These are phyloP conservation scores for Xylocopa sonorina DNA, from an alignment of 1,140 invertebrate species.

Conservation along the genomic window DNA sequence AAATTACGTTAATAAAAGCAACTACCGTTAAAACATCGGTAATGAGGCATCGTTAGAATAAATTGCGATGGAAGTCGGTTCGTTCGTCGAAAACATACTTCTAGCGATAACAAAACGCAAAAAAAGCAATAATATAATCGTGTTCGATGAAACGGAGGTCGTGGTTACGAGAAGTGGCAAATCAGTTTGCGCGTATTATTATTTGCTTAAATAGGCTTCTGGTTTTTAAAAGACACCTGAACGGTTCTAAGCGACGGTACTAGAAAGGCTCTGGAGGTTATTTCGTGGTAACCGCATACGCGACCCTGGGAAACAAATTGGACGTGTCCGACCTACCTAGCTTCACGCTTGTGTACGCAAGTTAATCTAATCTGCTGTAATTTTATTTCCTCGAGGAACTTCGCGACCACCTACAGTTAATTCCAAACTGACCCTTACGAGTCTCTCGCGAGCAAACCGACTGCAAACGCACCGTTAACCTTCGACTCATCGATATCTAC, in stretches of 20 bases:
- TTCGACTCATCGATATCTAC: too few species aligned
- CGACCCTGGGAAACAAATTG: slow-evolving; percentile 39
- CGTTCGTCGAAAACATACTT: too few species aligned
- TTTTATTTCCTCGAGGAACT: slow-evolving; percentile 28
- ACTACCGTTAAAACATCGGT: too few species aligned
- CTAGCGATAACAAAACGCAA: too few species aligned
- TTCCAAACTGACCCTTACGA: slow-evolving; percentile 30
- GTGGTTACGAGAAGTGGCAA: too few species aligned
- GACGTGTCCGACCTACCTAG: slow-evolving; percentile 26
- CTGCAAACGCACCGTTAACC: too few species aligned
- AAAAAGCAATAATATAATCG: too few species aligned
- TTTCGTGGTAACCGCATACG: background rate
- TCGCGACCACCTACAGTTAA: slow-evolving; percentile 24
- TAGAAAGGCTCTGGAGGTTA: slow-evolving; percentile 15
- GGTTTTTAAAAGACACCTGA: background rate
- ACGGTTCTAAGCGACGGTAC: background rate
- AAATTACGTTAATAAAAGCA: too few species aligned
- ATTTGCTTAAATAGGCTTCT: background rate
- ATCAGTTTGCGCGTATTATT: too few species aligned
- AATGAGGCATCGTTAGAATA: too few species aligned
- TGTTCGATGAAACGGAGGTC: too few species aligned
- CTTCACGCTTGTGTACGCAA: slow-evolving; percentile 22
- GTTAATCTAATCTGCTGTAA: slow-evolving; percentile 37
- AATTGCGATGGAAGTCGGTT: too few species aligned
- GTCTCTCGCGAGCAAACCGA: background rate